These are phyloP conservation scores for Cantharis rustica DNA, from an alignment of 2,888 invertebrate genomes.

Conservation along the genomic window DNA sequence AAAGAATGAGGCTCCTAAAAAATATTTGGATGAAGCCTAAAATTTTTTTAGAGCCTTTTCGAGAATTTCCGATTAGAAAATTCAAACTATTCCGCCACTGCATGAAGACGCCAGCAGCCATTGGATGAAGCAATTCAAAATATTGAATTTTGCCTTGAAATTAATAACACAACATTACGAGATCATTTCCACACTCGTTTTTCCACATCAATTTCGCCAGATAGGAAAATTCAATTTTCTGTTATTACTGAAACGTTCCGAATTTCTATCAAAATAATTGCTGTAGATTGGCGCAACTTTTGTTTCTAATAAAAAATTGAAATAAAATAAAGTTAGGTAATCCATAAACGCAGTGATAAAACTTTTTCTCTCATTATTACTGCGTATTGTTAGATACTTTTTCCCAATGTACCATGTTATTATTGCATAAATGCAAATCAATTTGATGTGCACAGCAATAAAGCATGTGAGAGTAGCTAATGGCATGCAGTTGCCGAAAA, in stretches of 20 bases:
- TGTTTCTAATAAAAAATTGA: not conserved
- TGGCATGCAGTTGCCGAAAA: not conserved
- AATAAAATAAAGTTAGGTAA: not conserved
- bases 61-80: too few species aligned
- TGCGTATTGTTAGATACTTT: not conserved
- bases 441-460: not conserved
- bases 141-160: not conserved
- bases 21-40: too few species aligned
- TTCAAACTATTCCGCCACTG: too few species aligned
- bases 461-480: not conserved
- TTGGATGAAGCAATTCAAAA: not conserved
- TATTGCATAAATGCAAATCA: not conserved
- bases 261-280: not conserved
- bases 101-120: not conserved
- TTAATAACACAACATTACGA: not conserved
- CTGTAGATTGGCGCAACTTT: not conserved
- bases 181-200: not conserved
- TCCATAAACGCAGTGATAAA: not conserved
- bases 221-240: not conserved
- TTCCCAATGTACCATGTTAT: not conserved
- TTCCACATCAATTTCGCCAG: not conserved
- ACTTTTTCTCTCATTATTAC: not conserved
- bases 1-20: too few species aligned
- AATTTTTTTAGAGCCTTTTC: too few species aligned
- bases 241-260: not conserved